Percentiles rank a stretch among this genome's conserved stretches.
Evolutionary conservation across 2,888 invertebrate genomes (phyloP).

Genomic region (Troides helena): DNA sequence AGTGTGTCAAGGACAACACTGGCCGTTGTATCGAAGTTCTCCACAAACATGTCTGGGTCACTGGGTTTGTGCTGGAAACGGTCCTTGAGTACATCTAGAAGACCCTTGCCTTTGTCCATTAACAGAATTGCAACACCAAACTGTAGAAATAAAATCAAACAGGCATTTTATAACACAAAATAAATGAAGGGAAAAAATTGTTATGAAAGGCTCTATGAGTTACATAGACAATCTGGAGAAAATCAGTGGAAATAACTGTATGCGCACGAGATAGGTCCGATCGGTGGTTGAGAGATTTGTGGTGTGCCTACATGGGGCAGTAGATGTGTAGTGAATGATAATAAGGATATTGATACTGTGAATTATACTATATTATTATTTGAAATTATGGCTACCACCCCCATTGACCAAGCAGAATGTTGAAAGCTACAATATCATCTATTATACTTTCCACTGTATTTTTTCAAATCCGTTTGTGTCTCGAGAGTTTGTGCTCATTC

Average conservation of each 20-base stretch:
- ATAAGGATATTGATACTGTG: no score
- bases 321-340: neutral
- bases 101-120: conserved; percentile 66
- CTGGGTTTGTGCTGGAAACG: conserved; percentile 44
- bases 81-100: conserved; percentile 61
- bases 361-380: no score
- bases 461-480: no score
- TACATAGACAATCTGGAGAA: neutral
- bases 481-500: no score
- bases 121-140: conserved; percentile 68
- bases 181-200: no score
- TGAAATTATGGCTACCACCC: no score
- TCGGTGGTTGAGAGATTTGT: neutral
- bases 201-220: no score
- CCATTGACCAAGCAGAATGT: no score
- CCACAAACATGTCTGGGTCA: conserved; percentile 54
- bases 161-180: no score
- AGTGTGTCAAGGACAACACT: conserved; percentile 64
- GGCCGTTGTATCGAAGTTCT: conserved; percentile 72
- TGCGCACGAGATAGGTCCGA: no score
- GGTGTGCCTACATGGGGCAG: neutral
- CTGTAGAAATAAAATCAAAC: conserved; percentile 42
- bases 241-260: neutral
- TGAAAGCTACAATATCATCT: no score
- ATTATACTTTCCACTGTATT: no score